Evolutionary conservation across 2,888 invertebrate species (phyloP).

Genomic region (Tetrapedia diversipes): DNA sequence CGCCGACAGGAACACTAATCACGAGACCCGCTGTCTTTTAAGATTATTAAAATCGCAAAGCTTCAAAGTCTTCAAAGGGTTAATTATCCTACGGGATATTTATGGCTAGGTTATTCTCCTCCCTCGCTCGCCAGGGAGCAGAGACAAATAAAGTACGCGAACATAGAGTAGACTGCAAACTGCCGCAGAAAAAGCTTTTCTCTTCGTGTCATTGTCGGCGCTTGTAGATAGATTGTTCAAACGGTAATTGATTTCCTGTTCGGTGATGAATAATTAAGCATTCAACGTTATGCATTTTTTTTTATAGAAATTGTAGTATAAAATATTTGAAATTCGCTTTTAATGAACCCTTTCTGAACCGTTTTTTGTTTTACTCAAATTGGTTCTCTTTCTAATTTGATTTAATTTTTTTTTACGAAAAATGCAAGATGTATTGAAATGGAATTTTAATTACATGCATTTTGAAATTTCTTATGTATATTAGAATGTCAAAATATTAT

Average conservation of each 20-base stretch:
- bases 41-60: slow-evolving; percentile 82
- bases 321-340: background rate
- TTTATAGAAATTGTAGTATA: background rate
- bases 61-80: slow-evolving; percentile 81
- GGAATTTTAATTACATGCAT: no score
- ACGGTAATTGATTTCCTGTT: slow-evolving; percentile 53
- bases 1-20: slow-evolving; percentile 78
- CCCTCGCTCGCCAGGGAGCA: slow-evolving; percentile 67
- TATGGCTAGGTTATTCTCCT: slow-evolving; percentile 75
- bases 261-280: slow-evolving; percentile 40
- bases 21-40: slow-evolving; percentile 78
- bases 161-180: slow-evolving; percentile 58
- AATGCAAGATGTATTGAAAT: no score
- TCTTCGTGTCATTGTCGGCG: slow-evolving; percentile 61
- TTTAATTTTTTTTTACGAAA: no score
- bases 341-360: background rate
- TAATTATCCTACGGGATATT: slow-evolving; percentile 81
- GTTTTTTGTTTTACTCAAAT: background rate
- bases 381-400: no score
- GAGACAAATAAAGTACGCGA: slow-evolving; percentile 65
- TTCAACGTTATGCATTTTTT: slow-evolving; percentile 9
- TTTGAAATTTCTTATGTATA: no score
- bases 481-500: no score
- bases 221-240: slow-evolving; percentile 52
- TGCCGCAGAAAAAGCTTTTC: slow-evolving; percentile 60